Percentiles rank a stretch among this genome's conserved stretches.
phyloP scores from a whole-genome alignment of 2,113 vertebrate species.

The Acrocephalus kingi region DNA sequence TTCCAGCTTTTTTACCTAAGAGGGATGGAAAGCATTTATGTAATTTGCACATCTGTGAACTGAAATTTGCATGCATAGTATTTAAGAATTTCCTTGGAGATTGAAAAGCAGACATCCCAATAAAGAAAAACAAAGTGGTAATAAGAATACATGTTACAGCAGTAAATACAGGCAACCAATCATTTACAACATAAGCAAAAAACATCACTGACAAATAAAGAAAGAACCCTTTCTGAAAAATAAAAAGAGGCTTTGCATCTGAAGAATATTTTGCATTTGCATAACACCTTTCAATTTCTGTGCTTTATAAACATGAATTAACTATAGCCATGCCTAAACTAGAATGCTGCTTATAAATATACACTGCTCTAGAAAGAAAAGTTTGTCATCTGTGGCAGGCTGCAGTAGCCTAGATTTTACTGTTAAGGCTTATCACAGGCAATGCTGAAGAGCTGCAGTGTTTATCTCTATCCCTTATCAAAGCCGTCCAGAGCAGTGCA shows the following conservation, averaged over 20 bases:
- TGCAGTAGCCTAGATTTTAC: background rate
- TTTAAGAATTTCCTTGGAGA: constrained; percentile 48
- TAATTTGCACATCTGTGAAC: constrained; percentile 53
- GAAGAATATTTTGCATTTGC: constrained; percentile 44
- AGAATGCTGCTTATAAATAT: background rate
- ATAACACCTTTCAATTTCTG: constrained; percentile 21
- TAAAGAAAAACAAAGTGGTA: constrained; percentile 12
- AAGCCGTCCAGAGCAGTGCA: background rate
- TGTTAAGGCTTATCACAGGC: background rate
- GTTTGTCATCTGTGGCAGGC: background rate
- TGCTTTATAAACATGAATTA: constrained; percentile 34
- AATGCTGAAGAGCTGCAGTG: background rate
- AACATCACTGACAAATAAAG: constrained; percentile 10
- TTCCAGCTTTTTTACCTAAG: constrained; percentile 29
- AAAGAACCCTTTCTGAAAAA: background rate
- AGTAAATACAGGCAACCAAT: constrained; percentile 32
- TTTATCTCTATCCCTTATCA: background rate
- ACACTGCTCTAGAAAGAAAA: background rate
- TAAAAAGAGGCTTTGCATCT: constrained; percentile 8
- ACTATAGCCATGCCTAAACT: background rate
- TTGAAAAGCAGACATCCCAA: constrained; percentile 26
- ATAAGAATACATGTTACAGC: constrained; percentile 36
- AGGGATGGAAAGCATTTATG: background rate
- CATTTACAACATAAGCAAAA: constrained; percentile 40
- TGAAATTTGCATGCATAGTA: constrained; percentile 51